Evolutionary conservation across 2,113 vertebrate species (phyloP).

Genomic region (Elgaria multicarinata): DNA sequence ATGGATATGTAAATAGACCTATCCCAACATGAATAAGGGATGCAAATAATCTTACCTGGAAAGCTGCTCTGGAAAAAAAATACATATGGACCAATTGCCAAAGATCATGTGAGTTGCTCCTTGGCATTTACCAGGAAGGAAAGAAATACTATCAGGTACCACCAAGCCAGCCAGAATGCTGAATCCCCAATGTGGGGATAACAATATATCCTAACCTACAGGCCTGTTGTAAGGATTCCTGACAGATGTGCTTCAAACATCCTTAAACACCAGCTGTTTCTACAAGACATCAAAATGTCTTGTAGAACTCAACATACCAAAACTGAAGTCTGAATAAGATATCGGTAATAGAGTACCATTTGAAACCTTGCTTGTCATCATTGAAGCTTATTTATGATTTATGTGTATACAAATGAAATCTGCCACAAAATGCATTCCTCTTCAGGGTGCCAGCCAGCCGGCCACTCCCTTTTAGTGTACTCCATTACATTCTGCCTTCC

Average conservation of each 20-base stretch:
- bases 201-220: too few species aligned
- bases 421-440: too few species aligned
- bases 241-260: not conserved
- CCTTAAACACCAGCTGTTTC: not conserved
- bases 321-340: not conserved
- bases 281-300: not conserved
- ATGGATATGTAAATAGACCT: not conserved
- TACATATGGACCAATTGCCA: not conserved
- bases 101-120: not conserved
- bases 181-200: too few species aligned
- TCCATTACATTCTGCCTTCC: too few species aligned
- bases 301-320: not conserved
- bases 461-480: too few species aligned
- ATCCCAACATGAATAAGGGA: not conserved
- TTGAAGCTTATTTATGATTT: too few species aligned
- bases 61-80: not conserved
- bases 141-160: not conserved
- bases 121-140: not conserved
- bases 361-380: not conserved
- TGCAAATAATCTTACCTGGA: not conserved
- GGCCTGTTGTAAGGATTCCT: too few species aligned
- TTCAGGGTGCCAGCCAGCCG: too few species aligned
- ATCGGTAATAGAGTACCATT: not conserved
- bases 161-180: not conserved
- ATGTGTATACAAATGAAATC: too few species aligned